Conservation (phyloP, 2,797 vertebrate species). For the Dermochelys coriacea region DNA sequence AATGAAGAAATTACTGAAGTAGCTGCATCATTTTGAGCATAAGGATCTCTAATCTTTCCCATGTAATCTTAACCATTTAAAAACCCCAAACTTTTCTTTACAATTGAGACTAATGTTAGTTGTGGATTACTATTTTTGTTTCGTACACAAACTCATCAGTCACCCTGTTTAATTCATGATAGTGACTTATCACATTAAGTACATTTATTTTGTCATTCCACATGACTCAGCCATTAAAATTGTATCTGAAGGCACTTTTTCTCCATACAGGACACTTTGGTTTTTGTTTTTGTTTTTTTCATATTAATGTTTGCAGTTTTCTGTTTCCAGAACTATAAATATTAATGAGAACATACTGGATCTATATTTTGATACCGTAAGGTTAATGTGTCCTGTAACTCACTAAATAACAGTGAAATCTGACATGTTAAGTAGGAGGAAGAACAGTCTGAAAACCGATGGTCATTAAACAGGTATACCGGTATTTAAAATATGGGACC, state of each 20-base stretch:
- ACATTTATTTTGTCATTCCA: constrained; percentile 46
- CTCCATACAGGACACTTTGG: neutral
- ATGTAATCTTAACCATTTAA: constrained; percentile 42
- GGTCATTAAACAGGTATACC: constrained; percentile 53
- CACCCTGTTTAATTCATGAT: constrained; percentile 9
- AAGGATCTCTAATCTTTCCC: constrained; percentile 28
- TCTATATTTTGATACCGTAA: constrained; percentile 43
- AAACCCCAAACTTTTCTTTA: neutral
- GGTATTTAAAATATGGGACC: constrained; percentile 66
- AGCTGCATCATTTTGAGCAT: constrained; percentile 37
- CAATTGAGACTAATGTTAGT: constrained; percentile 35
- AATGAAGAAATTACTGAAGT: constrained; percentile 20
- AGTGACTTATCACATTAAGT: constrained; percentile 32
- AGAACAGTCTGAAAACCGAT: constrained; percentile 44
- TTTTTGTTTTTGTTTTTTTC: constrained; percentile 37
- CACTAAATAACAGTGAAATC: constrained; percentile 16
- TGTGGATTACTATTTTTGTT: constrained; percentile 34
- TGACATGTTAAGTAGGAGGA: constrained; percentile 35
- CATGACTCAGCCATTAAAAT: constrained; percentile 65
- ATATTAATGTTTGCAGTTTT: constrained; percentile 32
- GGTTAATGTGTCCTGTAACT: constrained; percentile 41
- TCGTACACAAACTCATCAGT: constrained; percentile 43
- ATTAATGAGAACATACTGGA: constrained; percentile 41
- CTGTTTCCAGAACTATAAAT: constrained; percentile 37
- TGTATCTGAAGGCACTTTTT: constrained; percentile 22